Base-by-base conservation (phyloP, 2,113 vertebrate genomes). In the Zosterops lateralis region DNA sequence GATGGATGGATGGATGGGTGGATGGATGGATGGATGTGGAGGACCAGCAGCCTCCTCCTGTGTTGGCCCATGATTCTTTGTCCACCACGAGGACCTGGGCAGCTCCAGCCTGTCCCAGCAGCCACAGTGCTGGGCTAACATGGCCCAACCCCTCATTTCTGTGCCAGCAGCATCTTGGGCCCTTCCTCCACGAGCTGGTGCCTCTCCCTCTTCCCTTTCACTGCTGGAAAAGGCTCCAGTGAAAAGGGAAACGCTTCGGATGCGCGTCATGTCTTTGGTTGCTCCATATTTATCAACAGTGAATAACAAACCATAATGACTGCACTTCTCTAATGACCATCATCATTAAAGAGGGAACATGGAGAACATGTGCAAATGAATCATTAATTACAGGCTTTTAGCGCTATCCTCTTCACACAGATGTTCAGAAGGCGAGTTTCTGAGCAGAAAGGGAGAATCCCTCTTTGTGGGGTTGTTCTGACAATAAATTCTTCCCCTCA, bases 321-420 rank as follows among this genome's bases (percentile, higher is more conserved):
- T 28, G 74, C 32, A 32, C 71, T 88, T 72, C 74, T 87, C 75
- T 86, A 93, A 93, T 78, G 84, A 86, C 74, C 72, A 44, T 50
- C 81, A 68, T 84, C 71, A 32, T 57, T 92, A 88, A 36, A 66
- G 74, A 83, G 81, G 56, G 90, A 91, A 80, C 90, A 79, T 54
- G 87, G 84, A 73, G 90, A 91, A 80, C 90, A 79, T 47, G 82
- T 91, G 90, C 82, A 91, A 91, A 82, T 90, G 75, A 91, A 83
- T 95, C 92, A 89, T 85, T 93, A 91, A 95, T 95, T 96, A 75
- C 90, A 87, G 85, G 78, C 58, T 87, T 82, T 62, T 70, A 66
- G 64, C 8, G 7, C 75, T 58, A 17, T 17, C 50, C 65, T 86
- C 32, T 36, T 92, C 71, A 80, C 83, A 32, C 80, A 77, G 76